A percentile compares a stretch with the other conserved stretches of the same genome.
These are phyloP conservation scores for Eubasilissa regina DNA, from an alignment of 1,140 invertebrate species.

Conservation along the genomic window DNA sequence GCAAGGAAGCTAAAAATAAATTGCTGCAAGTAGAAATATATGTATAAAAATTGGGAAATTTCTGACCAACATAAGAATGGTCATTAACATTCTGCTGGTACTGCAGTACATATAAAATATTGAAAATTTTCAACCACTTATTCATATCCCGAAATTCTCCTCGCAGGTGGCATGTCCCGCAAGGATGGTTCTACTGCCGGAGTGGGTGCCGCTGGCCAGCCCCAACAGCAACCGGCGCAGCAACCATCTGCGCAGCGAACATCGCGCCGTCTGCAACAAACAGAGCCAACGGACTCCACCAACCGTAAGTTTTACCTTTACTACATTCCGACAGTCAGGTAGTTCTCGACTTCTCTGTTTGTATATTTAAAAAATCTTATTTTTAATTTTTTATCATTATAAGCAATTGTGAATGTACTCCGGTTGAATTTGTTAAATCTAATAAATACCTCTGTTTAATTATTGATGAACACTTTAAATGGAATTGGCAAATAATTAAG, in stretches of 20 bases:
- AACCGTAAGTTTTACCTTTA: constrained; percentile 20
- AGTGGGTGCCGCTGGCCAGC: neutral
- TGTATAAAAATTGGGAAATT: too few species aligned
- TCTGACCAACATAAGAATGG: too few species aligned
- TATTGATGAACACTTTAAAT: too few species aligned
- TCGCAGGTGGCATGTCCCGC: constrained; percentile 30
- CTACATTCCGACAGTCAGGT: neutral
- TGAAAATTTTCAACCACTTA: too few species aligned
- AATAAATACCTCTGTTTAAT: neutral
- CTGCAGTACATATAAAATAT: too few species aligned
- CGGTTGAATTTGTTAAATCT: neutral
- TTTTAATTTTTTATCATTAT: too few species aligned
- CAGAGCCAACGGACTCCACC: constrained; percentile 22
- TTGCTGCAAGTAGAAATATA: too few species aligned
- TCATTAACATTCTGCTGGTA: too few species aligned
- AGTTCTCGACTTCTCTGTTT: too few species aligned
- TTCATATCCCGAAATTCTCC: neutral
- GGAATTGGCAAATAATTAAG: too few species aligned
- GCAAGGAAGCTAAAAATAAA: too few species aligned
- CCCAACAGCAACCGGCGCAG: neutral
- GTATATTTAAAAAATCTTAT: too few species aligned
- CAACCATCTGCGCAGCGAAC: constrained; percentile 24
- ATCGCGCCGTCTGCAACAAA: constrained; percentile 30
- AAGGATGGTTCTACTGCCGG: constrained; percentile 32
- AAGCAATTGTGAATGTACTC: neutral